Conservation (phyloP, 2,797 vertebrate genomes). For the Semaprochilodus insignis region DNA sequence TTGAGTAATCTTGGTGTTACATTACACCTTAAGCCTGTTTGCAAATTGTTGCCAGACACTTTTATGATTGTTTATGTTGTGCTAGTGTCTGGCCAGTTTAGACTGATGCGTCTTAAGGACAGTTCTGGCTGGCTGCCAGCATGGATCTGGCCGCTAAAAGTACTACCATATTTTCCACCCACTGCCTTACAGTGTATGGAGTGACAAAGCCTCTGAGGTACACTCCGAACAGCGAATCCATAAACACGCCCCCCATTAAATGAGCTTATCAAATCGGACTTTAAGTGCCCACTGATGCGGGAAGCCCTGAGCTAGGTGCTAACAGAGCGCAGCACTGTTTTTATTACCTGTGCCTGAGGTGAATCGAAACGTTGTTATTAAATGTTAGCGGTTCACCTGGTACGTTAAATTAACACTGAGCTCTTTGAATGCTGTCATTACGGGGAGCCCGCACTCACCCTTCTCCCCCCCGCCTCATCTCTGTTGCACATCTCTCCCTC, state of each 20-base stretch:
- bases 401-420: slow-evolving; percentile 71
- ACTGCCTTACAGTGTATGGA: background rate
- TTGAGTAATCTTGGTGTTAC: background rate
- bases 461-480: background rate
- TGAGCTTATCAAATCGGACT: slow-evolving; percentile 62
- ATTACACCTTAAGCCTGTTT: slow-evolving; percentile 37
- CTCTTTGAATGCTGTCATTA: slow-evolving; percentile 61
- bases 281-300: slow-evolving; percentile 62
- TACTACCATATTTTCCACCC: slow-evolving; percentile 36
- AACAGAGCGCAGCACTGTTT: slow-evolving; percentile 64
- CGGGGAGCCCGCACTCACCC: slow-evolving; percentile 18
- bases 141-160: slow-evolving; percentile 28
- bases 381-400: slow-evolving; percentile 65
- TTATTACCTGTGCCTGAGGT: slow-evolving; percentile 64
- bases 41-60: slow-evolving; percentile 23
- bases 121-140: slow-evolving; percentile 39
- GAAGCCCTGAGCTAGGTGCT: slow-evolving; percentile 53
- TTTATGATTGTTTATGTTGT: slow-evolving; percentile 50
- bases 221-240: slow-evolving; percentile 53
- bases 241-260: slow-evolving; percentile 57
- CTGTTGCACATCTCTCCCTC: slow-evolving; percentile 21
- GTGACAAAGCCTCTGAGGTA: slow-evolving; percentile 41
- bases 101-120: slow-evolving; percentile 41
- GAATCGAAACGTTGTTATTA: slow-evolving; percentile 60
- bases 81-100: slow-evolving; percentile 26